Evolutionary conservation across 2,888 invertebrate genomes (phyloP), one percentile per base, ranked within the genome.

Genomic region (Harpalus rubripes): DNA sequence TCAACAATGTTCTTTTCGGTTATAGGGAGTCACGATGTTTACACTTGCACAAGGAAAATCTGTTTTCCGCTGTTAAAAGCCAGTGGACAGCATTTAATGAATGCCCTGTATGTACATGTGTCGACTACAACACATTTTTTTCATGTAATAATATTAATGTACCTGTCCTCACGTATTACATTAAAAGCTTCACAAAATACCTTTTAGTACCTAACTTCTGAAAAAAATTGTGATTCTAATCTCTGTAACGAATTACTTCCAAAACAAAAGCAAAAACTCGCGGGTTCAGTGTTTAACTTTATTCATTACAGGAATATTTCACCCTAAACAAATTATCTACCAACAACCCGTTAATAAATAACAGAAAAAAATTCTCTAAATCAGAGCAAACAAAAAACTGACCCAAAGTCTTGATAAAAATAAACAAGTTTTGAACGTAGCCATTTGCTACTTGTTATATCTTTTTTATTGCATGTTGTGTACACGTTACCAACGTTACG

Each of bases 401-500:
- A 74, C 72, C 72, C 15, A 12, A 3, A 68, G 72, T 74, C 44
- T 74, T 74, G 72, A 74, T 74, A 74, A 68, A 68, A 68, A 68
- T 68, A 68, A 68, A 68, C 68, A 68, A 68, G 39, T 68, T 68
- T 6, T 15, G 18, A 74, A 41, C 72, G 44, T 15, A 16, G 41
- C 68, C 72, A 41, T 74, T 72, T 72, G 72, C 44, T 74, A 74
- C 44, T 44, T 52, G 41, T 74, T 74, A 44, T 74, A 74, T 74
- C 72, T 74, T 74, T 74, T 74, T 74, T 74, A 74, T 74, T 74
- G 72, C 72, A 44, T 74, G 72, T 74, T 74, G 72, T 74, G 72
- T 74, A 44, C 72, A 74, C 44, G 72, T 74, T 74, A 74, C 72
- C 72, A 74, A 16, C 72, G 72, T 44, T 44, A 74, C 72, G 7